A percentile compares a stretch with the other conserved stretches of the same genome.
These are phyloP conservation scores for Salticus scenicus DNA, from an alignment of 2,888 invertebrate genomes.

Conservation along the genomic window DNA sequence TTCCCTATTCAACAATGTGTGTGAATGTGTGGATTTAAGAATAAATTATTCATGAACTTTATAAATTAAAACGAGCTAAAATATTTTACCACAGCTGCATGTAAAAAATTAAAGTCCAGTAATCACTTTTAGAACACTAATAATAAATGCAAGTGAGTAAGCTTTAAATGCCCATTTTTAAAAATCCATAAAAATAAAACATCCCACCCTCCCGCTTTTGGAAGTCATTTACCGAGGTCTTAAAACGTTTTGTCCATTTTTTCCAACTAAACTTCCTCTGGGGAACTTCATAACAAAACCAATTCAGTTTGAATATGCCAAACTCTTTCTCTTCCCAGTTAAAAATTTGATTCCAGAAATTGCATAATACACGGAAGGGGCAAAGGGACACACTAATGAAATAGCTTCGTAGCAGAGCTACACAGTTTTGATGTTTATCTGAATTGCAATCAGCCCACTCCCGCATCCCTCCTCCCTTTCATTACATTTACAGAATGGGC, in stretches of 20 bases:
- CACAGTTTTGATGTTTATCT: slow-evolving; percentile 59
- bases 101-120: too few relatives aligned
- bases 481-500: slow-evolving; percentile 58
- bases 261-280: not conserved
- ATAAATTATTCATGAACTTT: too few relatives aligned
- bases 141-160: too few relatives aligned
- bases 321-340: slow-evolving; percentile 13
- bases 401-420: slow-evolving; percentile 28
- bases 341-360: slow-evolving; percentile 25
- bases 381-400: slow-evolving; percentile 40
- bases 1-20: too few relatives aligned
- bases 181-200: too few relatives aligned
- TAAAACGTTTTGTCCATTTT: not conserved
- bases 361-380: slow-evolving; percentile 9
- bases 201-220: not conserved
- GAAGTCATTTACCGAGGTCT: not conserved
- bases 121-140: too few relatives aligned
- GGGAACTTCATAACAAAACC: not conserved
- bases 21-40: too few relatives aligned
- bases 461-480: too few relatives aligned
- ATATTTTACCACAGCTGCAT: too few relatives aligned
- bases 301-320: not conserved
- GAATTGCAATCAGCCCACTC: slow-evolving; percentile 61
- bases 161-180: too few relatives aligned
- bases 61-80: too few relatives aligned